phyloP scores from a whole-genome alignment of 2,113 vertebrate genomes.

The Eretmodus cyanostictus region DNA sequence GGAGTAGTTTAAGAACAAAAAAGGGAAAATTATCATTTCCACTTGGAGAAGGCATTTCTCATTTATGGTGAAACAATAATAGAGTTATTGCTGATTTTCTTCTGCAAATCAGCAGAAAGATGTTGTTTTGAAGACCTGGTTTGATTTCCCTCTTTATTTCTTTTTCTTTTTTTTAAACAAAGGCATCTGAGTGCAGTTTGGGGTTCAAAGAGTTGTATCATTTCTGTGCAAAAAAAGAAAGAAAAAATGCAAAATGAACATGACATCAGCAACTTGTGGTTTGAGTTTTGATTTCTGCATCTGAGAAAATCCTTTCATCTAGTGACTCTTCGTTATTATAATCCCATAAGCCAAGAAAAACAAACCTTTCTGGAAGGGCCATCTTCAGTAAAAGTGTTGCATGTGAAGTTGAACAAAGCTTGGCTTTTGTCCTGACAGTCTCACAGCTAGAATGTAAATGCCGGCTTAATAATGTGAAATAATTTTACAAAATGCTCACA shows the following conservation, averaged over 20 bases:
- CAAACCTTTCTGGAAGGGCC: not conserved
- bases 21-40: not conserved
- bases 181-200: not conserved
- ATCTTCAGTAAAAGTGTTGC: not conserved
- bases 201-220: not conserved
- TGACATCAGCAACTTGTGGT: not conserved
- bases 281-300: constrained; percentile 11
- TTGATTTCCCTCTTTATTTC: not conserved
- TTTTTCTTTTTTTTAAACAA: not conserved
- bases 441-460: not conserved
- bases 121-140: not conserved
- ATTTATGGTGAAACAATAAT: not conserved
- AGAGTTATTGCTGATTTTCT: not conserved
- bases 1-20: not conserved
- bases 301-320: not conserved
- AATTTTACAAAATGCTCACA: not conserved
- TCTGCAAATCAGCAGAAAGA: not conserved
- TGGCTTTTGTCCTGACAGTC: not conserved
- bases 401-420: not conserved
- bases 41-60: not conserved
- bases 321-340: not conserved
- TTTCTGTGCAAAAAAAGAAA: not conserved
- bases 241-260: not conserved
- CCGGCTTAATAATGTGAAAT: not conserved
- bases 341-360: not conserved